phyloP scores from a whole-genome alignment of 2,888 invertebrate species.

The Synergus gifuensis region DNA sequence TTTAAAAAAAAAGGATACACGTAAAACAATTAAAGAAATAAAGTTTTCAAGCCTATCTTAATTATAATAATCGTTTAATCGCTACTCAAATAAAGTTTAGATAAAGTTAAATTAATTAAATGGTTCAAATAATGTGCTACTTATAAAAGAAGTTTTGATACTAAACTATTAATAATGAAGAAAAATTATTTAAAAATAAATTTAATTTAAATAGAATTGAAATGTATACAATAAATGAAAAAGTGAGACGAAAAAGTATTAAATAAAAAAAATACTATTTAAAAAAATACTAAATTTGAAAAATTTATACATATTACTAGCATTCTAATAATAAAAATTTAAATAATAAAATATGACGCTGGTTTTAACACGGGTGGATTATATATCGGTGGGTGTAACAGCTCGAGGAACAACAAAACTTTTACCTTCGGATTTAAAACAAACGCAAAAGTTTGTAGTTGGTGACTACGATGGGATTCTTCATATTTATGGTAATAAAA shows the following conservation, averaged over 20 bases:
- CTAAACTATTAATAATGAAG: not conserved
- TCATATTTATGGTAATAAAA: conserved; percentile 81
- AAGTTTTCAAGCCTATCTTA: too few relatives aligned
- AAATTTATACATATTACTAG: not conserved
- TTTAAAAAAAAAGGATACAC: not conserved
- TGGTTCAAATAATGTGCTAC: too few relatives aligned
- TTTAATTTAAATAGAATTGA: not conserved
- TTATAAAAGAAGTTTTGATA: not conserved
- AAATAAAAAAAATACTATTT: too few relatives aligned
- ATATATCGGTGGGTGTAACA: conserved; percentile 88
- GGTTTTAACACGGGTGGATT: conserved; percentile 90
- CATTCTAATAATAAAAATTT: not conserved
- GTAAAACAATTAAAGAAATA: not conserved
- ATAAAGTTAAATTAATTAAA: too few relatives aligned
- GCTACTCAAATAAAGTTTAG: too few relatives aligned
- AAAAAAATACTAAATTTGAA: not conserved
- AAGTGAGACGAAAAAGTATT: not conserved
- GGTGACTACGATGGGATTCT: conserved; percentile 92
- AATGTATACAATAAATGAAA: not conserved
- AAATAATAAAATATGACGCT: conserved; percentile 83
- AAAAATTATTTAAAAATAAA: not conserved
- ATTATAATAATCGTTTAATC: too few relatives aligned
- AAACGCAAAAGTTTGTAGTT: conserved; percentile 84
- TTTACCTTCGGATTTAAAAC: conserved; percentile 84
- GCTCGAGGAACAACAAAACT: conserved; percentile 88